These are phyloP conservation scores for Anastatus disparis DNA, from an alignment of 1,140 invertebrate species.

Conservation along the genomic window DNA sequence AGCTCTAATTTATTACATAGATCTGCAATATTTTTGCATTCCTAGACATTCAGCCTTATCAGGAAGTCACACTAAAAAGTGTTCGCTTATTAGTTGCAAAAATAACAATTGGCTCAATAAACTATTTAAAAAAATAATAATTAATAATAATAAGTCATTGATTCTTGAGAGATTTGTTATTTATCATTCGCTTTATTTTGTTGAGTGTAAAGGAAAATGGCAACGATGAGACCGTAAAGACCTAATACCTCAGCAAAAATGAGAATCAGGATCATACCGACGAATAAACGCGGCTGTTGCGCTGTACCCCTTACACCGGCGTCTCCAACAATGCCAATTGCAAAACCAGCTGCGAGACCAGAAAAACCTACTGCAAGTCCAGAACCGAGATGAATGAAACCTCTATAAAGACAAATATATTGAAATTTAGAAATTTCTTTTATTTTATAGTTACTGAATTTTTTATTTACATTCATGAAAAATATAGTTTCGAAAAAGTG, in stretches of 20 bases:
- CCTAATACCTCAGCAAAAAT: conserved; percentile 99
- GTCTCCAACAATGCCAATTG: conserved; percentile 98
- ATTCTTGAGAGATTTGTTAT: conserved; percentile 32
- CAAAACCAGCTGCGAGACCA: conserved; percentile 96
- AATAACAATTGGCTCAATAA: conserved; percentile 41
- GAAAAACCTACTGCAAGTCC: conserved; percentile 96
- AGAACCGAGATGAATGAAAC: conserved; percentile 96
- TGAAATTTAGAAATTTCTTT: no score
- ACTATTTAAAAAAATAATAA: conserved; percentile 34
- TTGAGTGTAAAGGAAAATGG: no score
- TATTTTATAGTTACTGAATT: no score
- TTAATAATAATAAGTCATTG: conserved; percentile 39
- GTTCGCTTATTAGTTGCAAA: no score
- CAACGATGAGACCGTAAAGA: no score
- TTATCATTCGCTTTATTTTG: conserved; percentile 9
- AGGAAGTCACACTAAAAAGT: no score
- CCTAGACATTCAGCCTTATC: no score
- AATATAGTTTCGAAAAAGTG: no score
- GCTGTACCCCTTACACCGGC: conserved; percentile 97
- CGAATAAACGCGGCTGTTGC: conserved; percentile 97
- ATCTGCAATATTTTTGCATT: no score
- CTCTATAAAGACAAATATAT: conserved; percentile 76
- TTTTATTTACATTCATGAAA: no score
- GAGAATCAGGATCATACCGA: conserved; percentile 99
- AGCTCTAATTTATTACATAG: no score